Conservation (phyloP, 2,797 vertebrate species). For the Lophotriccus pileatus region DNA sequence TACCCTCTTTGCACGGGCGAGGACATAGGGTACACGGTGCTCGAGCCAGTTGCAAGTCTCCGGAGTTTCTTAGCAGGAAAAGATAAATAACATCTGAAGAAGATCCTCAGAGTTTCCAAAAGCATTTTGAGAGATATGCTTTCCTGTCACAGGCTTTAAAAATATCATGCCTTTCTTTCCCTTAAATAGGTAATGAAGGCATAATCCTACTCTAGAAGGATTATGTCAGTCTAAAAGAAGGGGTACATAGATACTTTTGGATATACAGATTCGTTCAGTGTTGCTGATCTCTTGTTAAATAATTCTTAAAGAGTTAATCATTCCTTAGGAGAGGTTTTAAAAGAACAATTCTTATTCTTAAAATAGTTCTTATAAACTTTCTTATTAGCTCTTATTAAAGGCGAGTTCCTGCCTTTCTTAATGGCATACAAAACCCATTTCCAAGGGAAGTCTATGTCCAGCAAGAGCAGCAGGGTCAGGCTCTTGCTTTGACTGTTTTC, state of each 20-base stretch:
- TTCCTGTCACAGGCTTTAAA: neutral
- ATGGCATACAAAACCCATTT: conserved; percentile 25
- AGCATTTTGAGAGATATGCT: neutral
- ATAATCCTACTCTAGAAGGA: neutral
- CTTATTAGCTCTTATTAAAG: conserved; percentile 31
- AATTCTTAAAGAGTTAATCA: neutral
- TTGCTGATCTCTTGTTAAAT: neutral
- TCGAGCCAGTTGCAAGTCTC: conserved; percentile 24
- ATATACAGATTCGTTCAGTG: neutral
- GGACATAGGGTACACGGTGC: conserved; percentile 3
- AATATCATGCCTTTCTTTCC: neutral
- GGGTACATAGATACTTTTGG: neutral
- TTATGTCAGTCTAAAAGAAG: neutral
- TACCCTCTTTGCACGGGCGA: neutral
- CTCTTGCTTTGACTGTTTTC: neutral
- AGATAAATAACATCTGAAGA: conserved; percentile 67
- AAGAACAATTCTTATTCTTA: conserved; percentile 5
- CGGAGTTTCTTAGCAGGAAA: conserved; percentile 44
- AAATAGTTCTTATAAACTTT: conserved; percentile 38
- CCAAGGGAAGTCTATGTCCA: conserved; percentile 27
- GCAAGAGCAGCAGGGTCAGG: neutral
- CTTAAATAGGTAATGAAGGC: neutral
- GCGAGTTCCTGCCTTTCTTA: conserved; percentile 41
- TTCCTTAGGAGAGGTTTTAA: neutral
- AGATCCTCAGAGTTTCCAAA: neutral